Conservation (phyloP, 2,888 invertebrate species). For the Lamellibrachia satsuma region DNA sequence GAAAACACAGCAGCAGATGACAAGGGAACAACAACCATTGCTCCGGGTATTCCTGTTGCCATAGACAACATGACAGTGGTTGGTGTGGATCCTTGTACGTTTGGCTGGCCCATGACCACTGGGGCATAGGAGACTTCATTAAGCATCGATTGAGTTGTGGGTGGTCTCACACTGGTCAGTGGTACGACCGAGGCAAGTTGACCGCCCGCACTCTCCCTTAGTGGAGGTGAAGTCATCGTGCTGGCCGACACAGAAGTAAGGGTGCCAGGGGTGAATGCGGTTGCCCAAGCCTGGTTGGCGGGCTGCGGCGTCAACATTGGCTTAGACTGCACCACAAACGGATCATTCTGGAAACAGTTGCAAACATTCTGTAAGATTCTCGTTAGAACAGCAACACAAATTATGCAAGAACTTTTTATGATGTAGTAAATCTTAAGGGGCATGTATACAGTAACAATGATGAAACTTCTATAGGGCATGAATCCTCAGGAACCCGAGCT, state of each 20-base stretch:
- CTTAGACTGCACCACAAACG: conserved; percentile 21
- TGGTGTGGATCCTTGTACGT: neutral
- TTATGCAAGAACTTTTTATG: too few species aligned
- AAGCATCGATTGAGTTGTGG: neutral
- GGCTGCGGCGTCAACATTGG: conserved; percentile 20
- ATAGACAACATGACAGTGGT: neutral
- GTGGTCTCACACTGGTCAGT: neutral
- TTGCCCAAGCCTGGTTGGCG: neutral
- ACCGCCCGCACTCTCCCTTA: neutral
- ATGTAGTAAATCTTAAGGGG: too few species aligned
- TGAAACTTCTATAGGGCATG: too few species aligned
- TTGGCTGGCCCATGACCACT: neutral
- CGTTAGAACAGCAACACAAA: too few species aligned
- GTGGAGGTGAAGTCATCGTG: conserved; percentile 13
- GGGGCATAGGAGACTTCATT: neutral
- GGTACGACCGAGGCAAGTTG: neutral
- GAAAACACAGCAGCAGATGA: neutral
- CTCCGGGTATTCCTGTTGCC: neutral
- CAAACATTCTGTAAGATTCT: neutral
- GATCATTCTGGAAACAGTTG: conserved; percentile 20
- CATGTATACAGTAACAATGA: too few species aligned
- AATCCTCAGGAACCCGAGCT: too few species aligned
- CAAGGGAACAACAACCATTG: neutral
- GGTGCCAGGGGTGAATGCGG: neutral
- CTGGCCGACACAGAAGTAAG: neutral